Evolutionary conservation across 2,797 vertebrate genomes (phyloP).

Genomic region (Onychomys torridus): DNA sequence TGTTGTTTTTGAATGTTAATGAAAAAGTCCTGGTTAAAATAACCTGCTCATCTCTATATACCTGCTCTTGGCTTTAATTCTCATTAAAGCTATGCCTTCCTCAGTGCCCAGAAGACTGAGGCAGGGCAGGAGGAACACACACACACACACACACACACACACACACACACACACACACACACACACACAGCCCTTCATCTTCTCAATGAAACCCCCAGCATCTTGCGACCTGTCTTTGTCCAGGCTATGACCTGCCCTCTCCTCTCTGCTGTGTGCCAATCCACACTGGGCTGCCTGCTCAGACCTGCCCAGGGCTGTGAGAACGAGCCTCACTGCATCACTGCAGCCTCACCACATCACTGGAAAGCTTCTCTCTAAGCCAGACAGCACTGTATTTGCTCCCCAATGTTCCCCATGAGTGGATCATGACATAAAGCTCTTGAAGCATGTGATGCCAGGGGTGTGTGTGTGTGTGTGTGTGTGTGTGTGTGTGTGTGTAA

Average conservation of each 20-base stretch:
- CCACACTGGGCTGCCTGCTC: neutral
- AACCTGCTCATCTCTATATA: neutral
- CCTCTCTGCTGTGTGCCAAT: rapidly evolving
- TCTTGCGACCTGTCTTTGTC: neutral
- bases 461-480: too few relatives aligned
- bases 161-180: too few relatives aligned
- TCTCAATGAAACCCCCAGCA: neutral
- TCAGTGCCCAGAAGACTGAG: neutral
- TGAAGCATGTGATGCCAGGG: neutral
- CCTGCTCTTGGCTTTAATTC: neutral
- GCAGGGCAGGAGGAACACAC: neutral
- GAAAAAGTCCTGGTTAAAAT: neutral
- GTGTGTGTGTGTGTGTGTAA: too few relatives aligned
- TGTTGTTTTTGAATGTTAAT: neutral
- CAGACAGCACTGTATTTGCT: neutral
- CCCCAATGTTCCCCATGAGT: neutral
- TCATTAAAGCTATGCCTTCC: neutral
- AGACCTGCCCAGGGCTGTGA: neutral
- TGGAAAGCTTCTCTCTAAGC: neutral
- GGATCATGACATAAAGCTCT: neutral
- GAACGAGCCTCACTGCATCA: neutral
- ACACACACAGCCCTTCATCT: neutral
- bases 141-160: neutral
- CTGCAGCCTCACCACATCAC: neutral
- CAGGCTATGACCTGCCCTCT: neutral